Conservation (phyloP, 2,797 vertebrate genomes). For the Percopsis omiscomaycus region DNA sequence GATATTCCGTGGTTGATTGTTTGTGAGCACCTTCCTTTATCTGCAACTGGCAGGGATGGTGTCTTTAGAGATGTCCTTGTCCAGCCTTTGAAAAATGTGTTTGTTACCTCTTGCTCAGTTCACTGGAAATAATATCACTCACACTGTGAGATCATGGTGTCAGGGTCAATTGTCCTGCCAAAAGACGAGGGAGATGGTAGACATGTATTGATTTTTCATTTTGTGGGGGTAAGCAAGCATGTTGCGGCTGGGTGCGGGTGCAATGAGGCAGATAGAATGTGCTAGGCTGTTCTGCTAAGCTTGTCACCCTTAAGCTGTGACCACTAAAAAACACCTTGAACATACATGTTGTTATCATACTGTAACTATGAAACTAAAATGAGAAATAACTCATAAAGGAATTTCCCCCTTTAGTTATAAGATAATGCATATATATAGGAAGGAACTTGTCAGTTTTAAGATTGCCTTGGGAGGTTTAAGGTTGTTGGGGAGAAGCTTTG, state of each 20-base stretch:
- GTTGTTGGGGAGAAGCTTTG: slow-evolving; percentile 48
- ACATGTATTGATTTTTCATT: slow-evolving; percentile 80
- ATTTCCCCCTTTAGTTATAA: neutral
- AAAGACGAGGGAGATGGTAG: slow-evolving; percentile 68
- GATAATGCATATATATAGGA: slow-evolving; percentile 6
- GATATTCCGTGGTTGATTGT: slow-evolving; percentile 47
- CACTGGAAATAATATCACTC: slow-evolving; percentile 77
- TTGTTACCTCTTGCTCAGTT: slow-evolving; percentile 71
- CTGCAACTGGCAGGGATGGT: slow-evolving; percentile 65
- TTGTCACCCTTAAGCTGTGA: slow-evolving; percentile 61
- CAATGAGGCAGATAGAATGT: slow-evolving; percentile 70
- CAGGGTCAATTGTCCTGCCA: slow-evolving; percentile 77
- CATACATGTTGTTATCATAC: slow-evolving; percentile 33
- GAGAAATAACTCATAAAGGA: too few relatives aligned
- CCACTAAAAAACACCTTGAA: slow-evolving; percentile 49
- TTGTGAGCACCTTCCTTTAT: slow-evolving; percentile 70
- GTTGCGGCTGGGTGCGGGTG: slow-evolving; percentile 68
- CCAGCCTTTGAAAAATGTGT: slow-evolving; percentile 66
- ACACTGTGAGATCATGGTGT: slow-evolving; percentile 73
- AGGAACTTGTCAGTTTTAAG: slow-evolving; percentile 32
- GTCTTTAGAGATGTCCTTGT: slow-evolving; percentile 55
- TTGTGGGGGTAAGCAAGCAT: slow-evolving; percentile 77
- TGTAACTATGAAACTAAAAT: slow-evolving; percentile 18
- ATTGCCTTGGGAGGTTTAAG: neutral
- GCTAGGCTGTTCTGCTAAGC: slow-evolving; percentile 55